Percentiles rank a stretch among this genome's conserved stretches.
phyloP scores from a whole-genome alignment of 2,113 vertebrate genomes.

The Petaurus breviceps region DNA sequence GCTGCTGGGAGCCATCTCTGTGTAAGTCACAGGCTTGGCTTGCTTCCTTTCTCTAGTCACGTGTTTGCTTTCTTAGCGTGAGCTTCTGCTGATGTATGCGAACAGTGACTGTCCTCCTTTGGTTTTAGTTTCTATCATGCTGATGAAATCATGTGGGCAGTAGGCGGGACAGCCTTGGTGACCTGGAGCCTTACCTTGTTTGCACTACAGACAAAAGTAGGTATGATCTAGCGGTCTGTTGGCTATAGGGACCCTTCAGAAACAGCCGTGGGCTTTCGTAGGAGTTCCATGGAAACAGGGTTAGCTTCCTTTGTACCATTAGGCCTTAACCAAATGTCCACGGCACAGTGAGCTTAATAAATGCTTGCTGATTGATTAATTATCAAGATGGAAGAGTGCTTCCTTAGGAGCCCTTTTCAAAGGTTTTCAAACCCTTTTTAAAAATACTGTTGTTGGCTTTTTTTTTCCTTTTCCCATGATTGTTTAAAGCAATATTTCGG shows the following conservation, averaged over 20 bases:
- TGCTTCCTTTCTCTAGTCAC: background rate
- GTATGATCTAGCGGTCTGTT: constrained; percentile 1
- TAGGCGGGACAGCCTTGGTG: constrained; percentile 84
- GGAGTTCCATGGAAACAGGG: background rate
- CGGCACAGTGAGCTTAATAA: background rate
- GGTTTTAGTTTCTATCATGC: constrained; percentile 80
- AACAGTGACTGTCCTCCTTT: constrained; percentile 36
- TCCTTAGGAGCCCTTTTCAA: background rate
- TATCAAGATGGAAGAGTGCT: background rate
- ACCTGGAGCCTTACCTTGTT: constrained; percentile 85
- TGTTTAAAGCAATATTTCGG: background rate
- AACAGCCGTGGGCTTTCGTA: background rate
- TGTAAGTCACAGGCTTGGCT: constrained; percentile 80
- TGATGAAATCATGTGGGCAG: constrained; percentile 87
- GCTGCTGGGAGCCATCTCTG: constrained; percentile 86
- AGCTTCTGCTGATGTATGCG: background rate
- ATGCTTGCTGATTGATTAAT: background rate
- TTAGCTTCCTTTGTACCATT: background rate
- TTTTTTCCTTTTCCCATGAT: background rate
- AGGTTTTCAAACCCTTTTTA: background rate
- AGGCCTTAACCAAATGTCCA: background rate
- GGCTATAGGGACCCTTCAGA: background rate
- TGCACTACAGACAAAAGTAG: constrained; percentile 89
- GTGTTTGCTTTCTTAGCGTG: background rate
- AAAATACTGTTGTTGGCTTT: background rate